These are phyloP conservation scores for Drosophila neocordata DNA, from an alignment of 1,140 invertebrate species.

Conservation along the genomic window DNA sequence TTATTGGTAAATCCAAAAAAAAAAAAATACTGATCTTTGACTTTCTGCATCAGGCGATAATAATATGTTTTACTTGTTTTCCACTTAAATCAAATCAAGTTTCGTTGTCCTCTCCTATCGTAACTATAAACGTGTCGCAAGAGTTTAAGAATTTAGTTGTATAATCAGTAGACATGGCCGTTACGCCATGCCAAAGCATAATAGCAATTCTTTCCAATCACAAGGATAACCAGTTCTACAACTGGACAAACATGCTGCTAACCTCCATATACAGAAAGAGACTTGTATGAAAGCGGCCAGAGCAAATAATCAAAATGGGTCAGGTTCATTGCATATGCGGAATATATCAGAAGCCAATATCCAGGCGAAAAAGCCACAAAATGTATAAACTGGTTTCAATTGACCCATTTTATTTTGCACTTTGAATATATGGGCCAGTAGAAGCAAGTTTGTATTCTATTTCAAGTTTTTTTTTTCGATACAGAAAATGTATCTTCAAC, in stretches of 20 bases:
- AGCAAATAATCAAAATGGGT: constrained; percentile 38
- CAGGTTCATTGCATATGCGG: constrained; percentile 35
- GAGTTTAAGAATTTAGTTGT: constrained; percentile 5
- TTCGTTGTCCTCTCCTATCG: background rate
- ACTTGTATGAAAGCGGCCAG: constrained; percentile 50
- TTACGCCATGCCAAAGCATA: constrained; percentile 8
- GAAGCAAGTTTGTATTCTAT: constrained; percentile 1
- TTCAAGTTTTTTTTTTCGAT: background rate
- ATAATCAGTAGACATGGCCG: background rate
- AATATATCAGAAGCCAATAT: background rate
- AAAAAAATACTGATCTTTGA: background rate
- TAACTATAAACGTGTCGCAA: background rate
- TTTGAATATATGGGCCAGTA: background rate
- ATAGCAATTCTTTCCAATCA: constrained; percentile 15
- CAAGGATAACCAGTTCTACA: constrained; percentile 55
- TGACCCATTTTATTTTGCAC: constrained; percentile 10
- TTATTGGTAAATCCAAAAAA: background rate
- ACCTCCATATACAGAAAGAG: background rate
- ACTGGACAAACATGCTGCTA: constrained; percentile 34
- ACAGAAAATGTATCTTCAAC: no score
- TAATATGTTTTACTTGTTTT: background rate
- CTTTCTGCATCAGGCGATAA: no score
- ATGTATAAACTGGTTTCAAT: constrained; percentile 15
- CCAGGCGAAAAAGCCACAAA: background rate
- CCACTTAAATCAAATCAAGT: background rate